phyloP scores from a whole-genome alignment of 2,113 vertebrate genomes.

The Spea bombifrons region DNA sequence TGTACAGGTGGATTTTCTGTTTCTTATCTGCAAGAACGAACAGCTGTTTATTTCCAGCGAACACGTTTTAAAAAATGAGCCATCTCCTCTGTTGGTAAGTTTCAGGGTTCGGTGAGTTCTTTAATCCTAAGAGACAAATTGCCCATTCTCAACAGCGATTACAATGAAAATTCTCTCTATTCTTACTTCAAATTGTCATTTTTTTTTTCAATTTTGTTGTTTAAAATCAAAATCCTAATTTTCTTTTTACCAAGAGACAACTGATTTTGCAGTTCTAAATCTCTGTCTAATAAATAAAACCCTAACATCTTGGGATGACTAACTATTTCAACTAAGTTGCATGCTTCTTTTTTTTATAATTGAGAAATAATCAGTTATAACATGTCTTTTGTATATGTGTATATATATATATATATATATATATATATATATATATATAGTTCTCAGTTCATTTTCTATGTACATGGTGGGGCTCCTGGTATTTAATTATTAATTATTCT shows the following conservation, averaged over 20 bases:
- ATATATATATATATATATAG: too few relatives aligned
- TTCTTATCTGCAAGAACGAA: conserved; percentile 79
- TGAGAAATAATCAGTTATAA: background rate
- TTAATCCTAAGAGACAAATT: background rate
- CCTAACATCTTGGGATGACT: too few relatives aligned
- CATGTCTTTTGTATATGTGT: too few relatives aligned
- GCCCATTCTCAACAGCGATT: background rate
- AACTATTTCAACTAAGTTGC: background rate
- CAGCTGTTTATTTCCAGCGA: conserved; percentile 88
- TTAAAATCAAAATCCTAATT: conserved; percentile 8
- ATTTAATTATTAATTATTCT: too few relatives aligned
- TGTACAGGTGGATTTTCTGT: conserved; percentile 18
- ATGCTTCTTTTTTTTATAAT: background rate
- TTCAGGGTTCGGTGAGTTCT: conserved; percentile 21
- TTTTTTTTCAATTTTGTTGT: background rate
- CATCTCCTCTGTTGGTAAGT: conserved; percentile 83
- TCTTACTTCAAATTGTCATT: background rate
- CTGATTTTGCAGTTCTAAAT: background rate
- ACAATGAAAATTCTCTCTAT: background rate
- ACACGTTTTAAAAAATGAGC: conserved; percentile 81
- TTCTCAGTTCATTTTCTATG: too few relatives aligned
- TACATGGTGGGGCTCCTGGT: too few relatives aligned
- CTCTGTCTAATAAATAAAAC: background rate
- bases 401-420: too few relatives aligned
- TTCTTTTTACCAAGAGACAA: background rate